Evolutionary conservation across 2,888 invertebrate species (phyloP), one percentile per base, ranked within the genome.

Genomic region (Drosophila nigricruria): DNA sequence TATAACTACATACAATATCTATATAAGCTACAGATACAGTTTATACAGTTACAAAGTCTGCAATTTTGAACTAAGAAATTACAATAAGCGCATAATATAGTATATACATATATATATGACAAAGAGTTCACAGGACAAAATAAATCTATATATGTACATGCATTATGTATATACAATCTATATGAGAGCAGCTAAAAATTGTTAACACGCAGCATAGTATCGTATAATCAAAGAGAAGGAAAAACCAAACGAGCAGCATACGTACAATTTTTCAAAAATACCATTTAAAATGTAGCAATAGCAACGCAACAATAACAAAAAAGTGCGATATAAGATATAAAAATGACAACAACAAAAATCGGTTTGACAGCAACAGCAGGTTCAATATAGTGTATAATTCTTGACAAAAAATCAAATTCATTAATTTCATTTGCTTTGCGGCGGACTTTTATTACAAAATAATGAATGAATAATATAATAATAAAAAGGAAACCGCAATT

Each of bases 231-330:
- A 79, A 66, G 76, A 76, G 25, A 43, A 53, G 14, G 49, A 18
- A 32, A 73, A 43, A 66, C 53, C 53, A 70, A 70, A 56, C 52
- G 57, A 50, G 78, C 70, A 79, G 79, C 63, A 75, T 52, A 75
- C 64, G 80, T 75, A 77, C 76, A 77, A 68, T 70, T 77, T 73
- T 66, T 32, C 27, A 30, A 76, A 74, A 65, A 49, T 60, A 68
- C 20, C 42, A 75, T 62, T 56, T 58, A 20, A 20, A 63, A 38
- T 23, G 42, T 61, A 79, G 42, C 57, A 57, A 72, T 57, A 71
- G 27, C 38, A 56, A 50, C 20, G 32, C 43, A 56, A 45, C 32
- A 47, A 36, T 25, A 45, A 45, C 30, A 36, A 61, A 63, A 61
- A 38, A 58, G 30, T 70, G 34, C 49, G 54, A 61, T 64, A 61